phyloP scores from a whole-genome alignment of 2,888 invertebrate genomes.

The Drosophila anceps region DNA sequence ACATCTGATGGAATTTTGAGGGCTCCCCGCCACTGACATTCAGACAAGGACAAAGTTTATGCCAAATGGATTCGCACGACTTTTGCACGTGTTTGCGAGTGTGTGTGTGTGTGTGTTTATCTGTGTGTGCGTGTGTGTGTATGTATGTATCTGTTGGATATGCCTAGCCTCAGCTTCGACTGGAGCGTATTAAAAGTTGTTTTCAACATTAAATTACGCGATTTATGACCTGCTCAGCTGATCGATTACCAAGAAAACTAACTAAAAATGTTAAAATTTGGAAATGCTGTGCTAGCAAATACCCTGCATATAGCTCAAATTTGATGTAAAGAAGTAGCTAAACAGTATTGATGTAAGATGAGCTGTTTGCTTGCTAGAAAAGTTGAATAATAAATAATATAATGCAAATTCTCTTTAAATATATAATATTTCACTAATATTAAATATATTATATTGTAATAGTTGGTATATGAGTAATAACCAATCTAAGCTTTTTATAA shows the following conservation, averaged over 20 bases:
- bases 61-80: constrained; percentile 43
- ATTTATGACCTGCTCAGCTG: constrained; percentile 24
- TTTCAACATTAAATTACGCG: constrained; percentile 20
- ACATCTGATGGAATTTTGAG: constrained; percentile 40
- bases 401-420: neutral
- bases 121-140: constrained; percentile 14
- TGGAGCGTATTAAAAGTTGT: constrained; percentile 19
- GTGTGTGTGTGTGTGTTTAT: constrained; percentile 17
- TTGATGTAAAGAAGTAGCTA: neutral
- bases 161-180: constrained; percentile 8
- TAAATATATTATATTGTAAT: neutral
- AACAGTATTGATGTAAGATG: neutral
- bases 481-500: neutral
- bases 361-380: neutral
- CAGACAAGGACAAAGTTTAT: constrained; percentile 76
- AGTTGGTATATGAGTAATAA: neutral
- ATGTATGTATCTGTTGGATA: constrained; percentile 56
- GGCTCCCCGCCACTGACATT: constrained; percentile 64
- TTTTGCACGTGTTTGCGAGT: constrained; percentile 56
- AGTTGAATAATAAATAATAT: neutral
- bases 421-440: too few species aligned
- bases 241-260: constrained; percentile 2
- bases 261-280: neutral
- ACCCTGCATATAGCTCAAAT: neutral
- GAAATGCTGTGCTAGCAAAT: neutral